Conservation (phyloP, 37 sponge, comb jelly and placozoan species). For the Axinella damicornis region DNA sequence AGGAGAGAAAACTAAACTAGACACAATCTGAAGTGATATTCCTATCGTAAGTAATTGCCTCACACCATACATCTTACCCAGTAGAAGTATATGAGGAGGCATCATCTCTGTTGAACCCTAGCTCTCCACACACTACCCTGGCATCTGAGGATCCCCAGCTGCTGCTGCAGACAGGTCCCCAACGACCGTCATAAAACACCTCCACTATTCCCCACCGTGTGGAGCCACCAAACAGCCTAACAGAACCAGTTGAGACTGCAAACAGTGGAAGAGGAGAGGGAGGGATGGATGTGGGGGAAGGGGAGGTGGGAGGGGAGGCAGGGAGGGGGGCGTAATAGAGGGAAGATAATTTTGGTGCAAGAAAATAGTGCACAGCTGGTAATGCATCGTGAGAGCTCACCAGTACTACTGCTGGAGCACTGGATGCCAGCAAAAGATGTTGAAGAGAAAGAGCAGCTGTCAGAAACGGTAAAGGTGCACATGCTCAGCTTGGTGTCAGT, state of each 20-base stretch:
- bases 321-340: too few species aligned
- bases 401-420: too few species aligned
- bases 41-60: neutral
- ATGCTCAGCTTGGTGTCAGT: too few species aligned
- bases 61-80: neutral
- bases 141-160: neutral
- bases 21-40: neutral
- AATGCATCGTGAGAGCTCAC: too few species aligned
- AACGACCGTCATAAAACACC: slow-evolving; percentile 14
- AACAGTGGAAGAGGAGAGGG: too few species aligned
- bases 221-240: slow-evolving; percentile 30
- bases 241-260: neutral
- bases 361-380: neutral
- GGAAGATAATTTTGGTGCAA: too few species aligned
- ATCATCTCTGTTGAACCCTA: slow-evolving; percentile 19
- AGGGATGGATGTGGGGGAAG: too few species aligned
- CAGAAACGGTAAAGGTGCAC: too few species aligned
- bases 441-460: too few species aligned
- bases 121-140: slow-evolving; percentile 11
- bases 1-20: neutral
- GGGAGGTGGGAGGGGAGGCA: too few species aligned
- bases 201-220: slow-evolving; percentile 27
- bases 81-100: neutral
- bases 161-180: slow-evolving; percentile 37
- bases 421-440: too few species aligned